Evolutionary conservation across 2,113 vertebrate genomes (phyloP), one percentile per base, ranked within the genome.

Genomic region (Halcyon malimbica): DNA sequence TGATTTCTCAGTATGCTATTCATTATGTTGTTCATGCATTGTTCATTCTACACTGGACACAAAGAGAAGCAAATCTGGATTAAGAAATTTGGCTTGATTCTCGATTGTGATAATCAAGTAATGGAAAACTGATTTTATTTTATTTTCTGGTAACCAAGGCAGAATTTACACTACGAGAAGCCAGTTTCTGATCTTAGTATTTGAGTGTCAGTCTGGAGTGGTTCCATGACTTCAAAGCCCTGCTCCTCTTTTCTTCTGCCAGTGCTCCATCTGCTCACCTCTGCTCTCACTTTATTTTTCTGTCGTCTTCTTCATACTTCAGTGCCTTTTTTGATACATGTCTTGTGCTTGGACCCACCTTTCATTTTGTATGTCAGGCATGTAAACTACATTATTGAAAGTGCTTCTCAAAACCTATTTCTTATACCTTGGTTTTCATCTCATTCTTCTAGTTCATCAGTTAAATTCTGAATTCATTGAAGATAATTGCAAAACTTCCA

Each of bases 11-110:
- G 35, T 50, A 42, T 91, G 31, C 16, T 79, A 0, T 69, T 90
- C 23, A 25, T 31, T 24, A 18, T 1, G 0, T 18, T 26, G 5
- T 77, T 70, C 2, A 1, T 88, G 46, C 56, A 17, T 31, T 68
- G 5, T 51, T 90, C 17, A 8, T 81, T 83, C 60, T 81, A 17
- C 16, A 35, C n/a, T 46, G 35, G 64, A 12, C 39, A 67, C 3
- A 39, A 13, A 63, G 13, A 16, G 2, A 48, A 20, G 23, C 15
- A 89, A 78, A 82, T 76, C 35, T 68, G 17, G 26, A 37, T 51
- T 81, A 48, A 70, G 39, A 77, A 84, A 50, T 16, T 81, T 78
- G 42, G 25, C 60, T 83, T 70, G 33, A 44, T 62, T 94, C 33
- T 86, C 33, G 23, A 33, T n/a, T 71, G 11, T 74, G 19, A 51